phyloP scores from a whole-genome alignment of 1,140 invertebrate species.

The Eriosoma lanigerum region DNA sequence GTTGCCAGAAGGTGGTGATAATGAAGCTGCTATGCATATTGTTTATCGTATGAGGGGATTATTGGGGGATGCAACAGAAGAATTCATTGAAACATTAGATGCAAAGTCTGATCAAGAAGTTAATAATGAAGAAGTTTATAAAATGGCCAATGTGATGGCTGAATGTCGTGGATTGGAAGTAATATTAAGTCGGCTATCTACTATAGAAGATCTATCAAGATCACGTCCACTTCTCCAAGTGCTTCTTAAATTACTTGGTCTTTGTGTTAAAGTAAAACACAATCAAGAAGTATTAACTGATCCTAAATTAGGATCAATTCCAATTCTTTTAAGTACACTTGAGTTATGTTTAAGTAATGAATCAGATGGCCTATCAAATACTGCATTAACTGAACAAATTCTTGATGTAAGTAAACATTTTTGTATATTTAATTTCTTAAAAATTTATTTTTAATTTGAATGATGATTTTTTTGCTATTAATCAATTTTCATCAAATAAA shows the following conservation, averaged over 20 bases:
- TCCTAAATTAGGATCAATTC: slow-evolving; percentile 70
- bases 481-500: too few relatives aligned
- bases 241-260: slow-evolving; percentile 78
- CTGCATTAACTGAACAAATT: slow-evolving; percentile 78
- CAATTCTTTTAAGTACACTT: slow-evolving; percentile 69
- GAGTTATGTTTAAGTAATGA: slow-evolving; percentile 69
- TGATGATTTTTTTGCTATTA: neutral
- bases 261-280: slow-evolving; percentile 76
- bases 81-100: slow-evolving; percentile 91
- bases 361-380: slow-evolving; percentile 59
- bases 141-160: slow-evolving; percentile 74
- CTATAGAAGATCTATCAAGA: slow-evolving; percentile 57
- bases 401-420: slow-evolving; percentile 66
- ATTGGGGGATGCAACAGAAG: slow-evolving; percentile 95
- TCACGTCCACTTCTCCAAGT: slow-evolving; percentile 81
- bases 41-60: slow-evolving; percentile 97
- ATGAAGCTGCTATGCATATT: slow-evolving; percentile 86
- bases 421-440: neutral
- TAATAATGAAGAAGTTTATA: slow-evolving; percentile 92
- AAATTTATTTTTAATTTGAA: neutral
- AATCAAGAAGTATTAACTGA: slow-evolving; percentile 71
- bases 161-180: slow-evolving; percentile 83
- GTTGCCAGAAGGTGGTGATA: slow-evolving; percentile 57
- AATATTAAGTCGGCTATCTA: slow-evolving; percentile 59
- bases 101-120: slow-evolving; percentile 86